These are phyloP conservation scores for Nomada goodeniana DNA, from an alignment of 2,888 invertebrate genomes.

Conservation along the genomic window DNA sequence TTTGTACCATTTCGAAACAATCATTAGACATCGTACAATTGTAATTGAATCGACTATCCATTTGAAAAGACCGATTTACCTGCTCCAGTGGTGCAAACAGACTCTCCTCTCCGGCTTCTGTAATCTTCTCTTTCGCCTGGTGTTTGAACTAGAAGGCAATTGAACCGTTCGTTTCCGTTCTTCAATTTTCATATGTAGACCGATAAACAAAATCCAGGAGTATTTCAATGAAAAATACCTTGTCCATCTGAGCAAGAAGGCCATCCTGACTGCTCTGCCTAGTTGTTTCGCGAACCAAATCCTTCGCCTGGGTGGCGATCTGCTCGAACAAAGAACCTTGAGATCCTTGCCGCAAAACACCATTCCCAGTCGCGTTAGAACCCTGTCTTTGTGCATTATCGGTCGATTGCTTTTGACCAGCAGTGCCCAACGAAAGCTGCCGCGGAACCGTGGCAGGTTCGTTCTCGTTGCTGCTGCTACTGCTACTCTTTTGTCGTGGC, in stretches of 20 bases:
- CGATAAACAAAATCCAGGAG: neutral
- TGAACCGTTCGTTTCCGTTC: neutral
- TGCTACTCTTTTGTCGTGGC: slow-evolving; percentile 75
- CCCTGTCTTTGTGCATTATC: slow-evolving; percentile 70
- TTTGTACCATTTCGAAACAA: slow-evolving; percentile 22
- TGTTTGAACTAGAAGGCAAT: slow-evolving; percentile 85
- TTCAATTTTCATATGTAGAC: neutral
- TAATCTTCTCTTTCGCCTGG: slow-evolving; percentile 88
- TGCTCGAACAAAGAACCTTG: slow-evolving; percentile 95
- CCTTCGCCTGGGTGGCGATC: slow-evolving; percentile 95
- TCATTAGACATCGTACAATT: too few relatives aligned
- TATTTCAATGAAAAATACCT: slow-evolving; percentile 86
- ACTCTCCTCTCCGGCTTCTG: slow-evolving; percentile 90
- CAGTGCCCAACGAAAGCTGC: slow-evolving; percentile 56
- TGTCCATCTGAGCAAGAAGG: slow-evolving; percentile 94
- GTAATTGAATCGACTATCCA: neutral
- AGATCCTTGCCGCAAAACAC: slow-evolving; percentile 90
- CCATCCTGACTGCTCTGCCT: slow-evolving; percentile 96
- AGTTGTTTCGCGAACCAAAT: slow-evolving; percentile 94
- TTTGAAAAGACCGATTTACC: slow-evolving; percentile 84
- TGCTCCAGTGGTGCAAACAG: slow-evolving; percentile 93
- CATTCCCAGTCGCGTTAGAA: slow-evolving; percentile 69
- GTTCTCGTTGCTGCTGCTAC: slow-evolving; percentile 66
- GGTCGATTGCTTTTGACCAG: slow-evolving; percentile 35
- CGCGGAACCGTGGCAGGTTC: slow-evolving; percentile 61